Conservation (phyloP, 2,888 invertebrate genomes). For the Callinectes sapidus region DNA sequence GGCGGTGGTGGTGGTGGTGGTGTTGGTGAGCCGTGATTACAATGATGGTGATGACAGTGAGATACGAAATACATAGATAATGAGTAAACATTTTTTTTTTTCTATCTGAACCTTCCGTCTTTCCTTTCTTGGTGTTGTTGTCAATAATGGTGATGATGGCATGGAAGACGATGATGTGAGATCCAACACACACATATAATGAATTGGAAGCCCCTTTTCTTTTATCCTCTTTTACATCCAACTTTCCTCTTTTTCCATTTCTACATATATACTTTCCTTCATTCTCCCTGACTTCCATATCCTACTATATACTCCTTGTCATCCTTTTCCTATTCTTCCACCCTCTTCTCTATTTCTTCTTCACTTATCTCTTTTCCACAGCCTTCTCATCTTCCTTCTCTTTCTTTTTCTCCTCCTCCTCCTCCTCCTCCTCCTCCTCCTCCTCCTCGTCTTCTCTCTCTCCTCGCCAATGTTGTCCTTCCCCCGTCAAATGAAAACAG, state of each 20-base stretch:
- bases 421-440: background rate
- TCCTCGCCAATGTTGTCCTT: background rate
- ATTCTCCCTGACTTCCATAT: background rate
- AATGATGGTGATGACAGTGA: background rate
- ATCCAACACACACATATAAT: too few relatives aligned
- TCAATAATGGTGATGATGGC: background rate
- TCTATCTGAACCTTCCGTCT: background rate
- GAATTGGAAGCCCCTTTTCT: background rate
- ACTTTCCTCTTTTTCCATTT: background rate
- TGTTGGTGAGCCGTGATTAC: background rate
- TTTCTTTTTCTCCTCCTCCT: background rate
- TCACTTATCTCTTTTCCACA: background rate
- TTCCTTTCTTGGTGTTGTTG: background rate
- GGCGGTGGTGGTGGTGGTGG: slow-evolving; percentile 6
- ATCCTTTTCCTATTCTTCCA: background rate
- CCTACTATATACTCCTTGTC: background rate
- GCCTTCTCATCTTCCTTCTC: background rate
- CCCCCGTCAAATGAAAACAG: background rate
- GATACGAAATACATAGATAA: background rate
- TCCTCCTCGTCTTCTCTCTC: background rate
- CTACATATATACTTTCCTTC: background rate
- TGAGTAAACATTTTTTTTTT: background rate
- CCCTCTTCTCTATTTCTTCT: background rate
- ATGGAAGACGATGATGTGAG: background rate
- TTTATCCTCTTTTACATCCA: background rate